Percentiles rank a stretch among this genome's conserved stretches.
phyloP scores from a whole-genome alignment of 2,888 invertebrate species.

The Sipha maydis region DNA sequence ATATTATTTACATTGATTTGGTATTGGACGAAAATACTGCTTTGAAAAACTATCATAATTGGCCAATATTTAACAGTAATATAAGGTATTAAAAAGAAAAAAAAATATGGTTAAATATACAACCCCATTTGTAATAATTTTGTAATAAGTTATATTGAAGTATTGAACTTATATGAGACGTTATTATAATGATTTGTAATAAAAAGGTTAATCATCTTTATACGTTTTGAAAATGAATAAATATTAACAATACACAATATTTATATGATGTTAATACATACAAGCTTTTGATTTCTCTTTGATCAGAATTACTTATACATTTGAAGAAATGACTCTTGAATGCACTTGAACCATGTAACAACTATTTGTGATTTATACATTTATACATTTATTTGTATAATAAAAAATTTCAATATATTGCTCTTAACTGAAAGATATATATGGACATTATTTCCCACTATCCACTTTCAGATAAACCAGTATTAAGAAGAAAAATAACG shows the following conservation, averaged over 20 bases:
- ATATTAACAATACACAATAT: neutral
- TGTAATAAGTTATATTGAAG: neutral
- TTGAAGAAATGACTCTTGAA: neutral
- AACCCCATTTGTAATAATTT: neutral
- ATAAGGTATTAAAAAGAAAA: neutral
- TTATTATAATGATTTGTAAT: neutral
- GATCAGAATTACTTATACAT: neutral
- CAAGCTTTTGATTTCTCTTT: neutral
- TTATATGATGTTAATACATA: neutral
- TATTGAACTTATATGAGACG: neutral
- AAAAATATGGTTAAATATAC: neutral
- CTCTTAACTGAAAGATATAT: neutral
- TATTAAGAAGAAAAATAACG: neutral
- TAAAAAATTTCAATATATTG: neutral
- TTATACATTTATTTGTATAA: too few relatives aligned
- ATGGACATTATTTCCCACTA: conserved; percentile 35
- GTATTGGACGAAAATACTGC: too few relatives aligned
- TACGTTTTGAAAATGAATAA: neutral
- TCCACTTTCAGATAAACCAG: neutral
- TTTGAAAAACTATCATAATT: neutral
- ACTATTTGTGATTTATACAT: conserved; percentile 29
- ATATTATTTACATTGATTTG: neutral
- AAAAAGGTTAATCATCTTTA: neutral
- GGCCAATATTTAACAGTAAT: neutral
- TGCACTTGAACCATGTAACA: neutral